Base-by-base conservation (phyloP, 2,888 invertebrate genomes). In the Ariolimax columbianus region DNA sequence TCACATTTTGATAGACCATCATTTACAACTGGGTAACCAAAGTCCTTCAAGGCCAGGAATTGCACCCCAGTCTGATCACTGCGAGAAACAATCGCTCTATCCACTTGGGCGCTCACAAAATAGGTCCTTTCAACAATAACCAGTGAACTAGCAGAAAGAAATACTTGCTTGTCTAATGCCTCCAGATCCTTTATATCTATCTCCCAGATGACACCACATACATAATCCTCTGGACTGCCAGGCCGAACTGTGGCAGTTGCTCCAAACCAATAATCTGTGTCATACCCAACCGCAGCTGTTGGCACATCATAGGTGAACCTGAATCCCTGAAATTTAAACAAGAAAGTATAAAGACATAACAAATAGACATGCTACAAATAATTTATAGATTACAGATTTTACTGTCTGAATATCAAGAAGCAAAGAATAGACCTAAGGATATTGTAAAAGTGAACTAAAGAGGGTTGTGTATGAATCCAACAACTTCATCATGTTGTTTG, bases 171-270 rank as follows among this genome's bases (percentile, higher is more conserved):
- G 40, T 73, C 82, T 40, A 75, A 40, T 33, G 73, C 55, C n/a
- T 55, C 38, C 6, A 73, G 73, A 73, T 82, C 59, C 23, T 75
- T 47, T 4, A 68, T 19, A 68, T 47, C 43, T 3, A 80, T 26
- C 26, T 47, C 33, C 80, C 80, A 80, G 66, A 80, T 68, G 40
- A 80, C 68, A n/a, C 80, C 80, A 55, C 80, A 80, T 9, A 80
- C 80, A 47, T 47, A 47, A n/a, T 80, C 68, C 26, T 80, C 80
- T 4, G 38, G 19, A 47, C 47, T 43, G 30, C 9, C 33, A 40
- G 30, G 43, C 30, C 80, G 66, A 26, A 80, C 70, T 23, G 80
- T 80, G 26, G 80, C 80, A 9, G 47, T 47, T 7, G 80, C 80
- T 43, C 80, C 80, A 4, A 43, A 47, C 80, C 80, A 80, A 23